Conservation (phyloP, 2,888 invertebrate species). For the Lydus trimaculatus region DNA sequence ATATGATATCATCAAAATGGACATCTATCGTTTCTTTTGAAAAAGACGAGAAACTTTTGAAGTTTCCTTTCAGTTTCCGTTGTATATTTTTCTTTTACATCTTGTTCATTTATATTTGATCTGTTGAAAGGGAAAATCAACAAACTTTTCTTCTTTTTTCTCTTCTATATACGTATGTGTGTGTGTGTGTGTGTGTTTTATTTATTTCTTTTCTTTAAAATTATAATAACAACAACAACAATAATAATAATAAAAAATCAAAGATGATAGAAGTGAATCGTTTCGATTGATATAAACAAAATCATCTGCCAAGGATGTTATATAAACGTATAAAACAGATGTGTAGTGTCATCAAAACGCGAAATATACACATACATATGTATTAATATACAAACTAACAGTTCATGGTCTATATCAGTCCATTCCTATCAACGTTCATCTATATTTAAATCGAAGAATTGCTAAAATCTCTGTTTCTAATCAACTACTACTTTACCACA, state of each 20-base stretch:
- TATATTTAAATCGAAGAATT: slow-evolving; percentile 4
- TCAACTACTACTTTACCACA: too few species aligned
- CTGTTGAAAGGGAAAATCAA: not conserved
- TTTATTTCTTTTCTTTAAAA: not conserved
- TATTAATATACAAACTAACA: slow-evolving; percentile 20
- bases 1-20: not conserved
- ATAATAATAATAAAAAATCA: not conserved
- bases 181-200: too few species aligned
- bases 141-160: not conserved
- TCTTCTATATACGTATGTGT: not conserved
- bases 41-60: not conserved
- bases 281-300: slow-evolving; percentile 27
- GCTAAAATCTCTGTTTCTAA: not conserved
- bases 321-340: slow-evolving; percentile 28
- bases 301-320: slow-evolving; percentile 30
- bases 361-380: slow-evolving; percentile 2
- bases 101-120: slow-evolving; percentile 1
- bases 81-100: slow-evolving; percentile 1
- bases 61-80: not conserved
- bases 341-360: slow-evolving; percentile 24
- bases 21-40: not conserved
- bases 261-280: slow-evolving; percentile 19
- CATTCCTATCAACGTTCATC: slow-evolving; percentile 13
- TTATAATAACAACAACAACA: not conserved
- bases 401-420: slow-evolving; percentile 24